Evolutionary conservation across 2,113 vertebrate species (phyloP).

Genomic region (Vulpes ferrilata): DNA sequence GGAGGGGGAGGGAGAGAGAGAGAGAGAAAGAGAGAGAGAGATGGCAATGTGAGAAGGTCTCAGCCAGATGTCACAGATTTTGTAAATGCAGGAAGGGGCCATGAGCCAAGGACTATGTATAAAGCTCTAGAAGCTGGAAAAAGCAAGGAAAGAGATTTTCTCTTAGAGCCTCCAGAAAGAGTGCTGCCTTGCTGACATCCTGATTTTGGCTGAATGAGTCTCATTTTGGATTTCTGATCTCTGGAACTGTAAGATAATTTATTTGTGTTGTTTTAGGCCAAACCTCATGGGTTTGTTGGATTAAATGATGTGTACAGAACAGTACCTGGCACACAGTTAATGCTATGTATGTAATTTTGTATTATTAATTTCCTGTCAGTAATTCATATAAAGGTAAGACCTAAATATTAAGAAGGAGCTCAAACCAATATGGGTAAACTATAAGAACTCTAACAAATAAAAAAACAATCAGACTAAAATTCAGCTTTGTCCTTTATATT

Average conservation of each 20-base stretch:
- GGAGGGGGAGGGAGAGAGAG: not conserved
- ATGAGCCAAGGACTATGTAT: not conserved
- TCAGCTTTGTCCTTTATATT: slow-evolving; percentile 50
- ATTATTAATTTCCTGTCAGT: not conserved
- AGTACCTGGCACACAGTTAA: not conserved
- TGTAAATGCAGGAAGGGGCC: not conserved
- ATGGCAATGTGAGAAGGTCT: not conserved
- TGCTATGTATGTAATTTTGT: not conserved
- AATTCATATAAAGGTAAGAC: not conserved
- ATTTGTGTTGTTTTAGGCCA: not conserved
- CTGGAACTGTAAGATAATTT: not conserved
- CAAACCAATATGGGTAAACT: not conserved
- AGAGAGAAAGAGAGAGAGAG: not conserved
- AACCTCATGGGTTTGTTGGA: not conserved
- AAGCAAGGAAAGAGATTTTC: not conserved
- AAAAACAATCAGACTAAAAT: not conserved
- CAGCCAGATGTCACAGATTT: not conserved
- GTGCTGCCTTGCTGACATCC: not conserved
- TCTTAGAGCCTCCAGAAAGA: not conserved
- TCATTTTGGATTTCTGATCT: not conserved
- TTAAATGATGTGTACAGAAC: not conserved
- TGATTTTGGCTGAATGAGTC: not conserved
- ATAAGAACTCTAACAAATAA: not conserved
- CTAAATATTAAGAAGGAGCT: not conserved
- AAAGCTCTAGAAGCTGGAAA: not conserved